Base-by-base conservation (phyloP, 2,888 invertebrate species). In the Parnassius glacialis region DNA sequence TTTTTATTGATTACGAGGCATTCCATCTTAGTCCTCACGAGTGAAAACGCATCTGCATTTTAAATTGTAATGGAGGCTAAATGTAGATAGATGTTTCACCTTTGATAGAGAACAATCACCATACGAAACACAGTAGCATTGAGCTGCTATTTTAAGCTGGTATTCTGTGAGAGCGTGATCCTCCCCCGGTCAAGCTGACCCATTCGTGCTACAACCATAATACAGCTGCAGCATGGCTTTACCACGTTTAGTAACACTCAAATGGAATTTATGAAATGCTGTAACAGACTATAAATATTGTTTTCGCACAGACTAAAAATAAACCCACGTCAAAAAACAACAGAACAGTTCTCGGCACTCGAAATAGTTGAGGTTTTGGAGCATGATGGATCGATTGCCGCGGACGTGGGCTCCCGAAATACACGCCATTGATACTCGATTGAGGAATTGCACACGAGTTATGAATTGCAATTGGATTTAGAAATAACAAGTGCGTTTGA, bases 361-460 rank as follows among this genome's bases (percentile, higher is more conserved):
- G 70, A 69, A 70, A 70, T 68, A 68, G 50, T 69, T 68, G 43
- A 62, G 64, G 57, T 65, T 67, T 64, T 44, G 65, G 51, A 45
- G 61, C 64, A 62, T 59, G 65, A 51, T 9, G 59, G 47, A 61
- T 57, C 56, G 45, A 48, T 47, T 42, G 42, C 20, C 44, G 20
- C 57, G 48, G 59, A 58, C 65, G 70, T 67, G 59, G 61, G 43
- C 58, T 59, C 64, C 64, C 50, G 64, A 70, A 72, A 71, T 70
- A 71, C 52, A 61, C 34, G 34, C 54, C 67, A 65, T 65, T 61
- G 60, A 68, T 64, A 48, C 43, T 3, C 52, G 12, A 34, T 52
- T 13, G 52, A 10, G 43, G 44, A 42, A 61, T 61, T 42, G 53
- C 43, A 62, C 57, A 48, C 20, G 41, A 52, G 16, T 7, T 50